A percentile compares a stretch with the other conserved stretches of the same genome.
phyloP scores from a whole-genome alignment of 2,113 vertebrate species.

The Helogale parvula region DNA sequence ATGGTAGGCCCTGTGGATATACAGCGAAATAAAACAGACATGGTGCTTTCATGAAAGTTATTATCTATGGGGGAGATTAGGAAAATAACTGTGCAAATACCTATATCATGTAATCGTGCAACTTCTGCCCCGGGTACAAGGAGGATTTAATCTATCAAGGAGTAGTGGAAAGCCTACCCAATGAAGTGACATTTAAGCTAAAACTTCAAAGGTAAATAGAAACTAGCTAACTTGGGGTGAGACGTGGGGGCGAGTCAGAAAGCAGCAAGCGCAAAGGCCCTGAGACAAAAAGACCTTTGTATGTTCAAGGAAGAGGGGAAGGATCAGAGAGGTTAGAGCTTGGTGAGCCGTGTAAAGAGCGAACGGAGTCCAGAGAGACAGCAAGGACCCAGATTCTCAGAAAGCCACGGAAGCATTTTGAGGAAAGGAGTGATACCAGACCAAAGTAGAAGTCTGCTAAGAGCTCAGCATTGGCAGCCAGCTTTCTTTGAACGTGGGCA shows the following conservation, averaged over 20 bases:
- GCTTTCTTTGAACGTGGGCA: neutral
- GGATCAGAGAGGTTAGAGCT: neutral
- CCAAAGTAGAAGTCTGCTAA: neutral
- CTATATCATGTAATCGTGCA: slow-evolving; percentile 4
- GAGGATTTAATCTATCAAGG: neutral
- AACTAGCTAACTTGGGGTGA: neutral
- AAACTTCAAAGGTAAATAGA: slow-evolving; percentile 14
- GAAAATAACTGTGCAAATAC: slow-evolving; percentile 37
- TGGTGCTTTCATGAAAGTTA: neutral
- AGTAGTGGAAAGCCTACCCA: neutral
- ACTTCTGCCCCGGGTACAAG: neutral
- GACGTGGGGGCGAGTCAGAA: neutral
- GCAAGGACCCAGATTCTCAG: neutral
- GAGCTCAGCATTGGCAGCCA: neutral
- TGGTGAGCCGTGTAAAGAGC: neutral
- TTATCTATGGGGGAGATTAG: neutral
- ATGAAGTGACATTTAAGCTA: neutral
- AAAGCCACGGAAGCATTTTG: neutral
- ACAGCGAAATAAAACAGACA: neutral
- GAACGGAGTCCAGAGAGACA: neutral
- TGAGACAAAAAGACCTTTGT: neutral
- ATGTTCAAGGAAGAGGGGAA: neutral
- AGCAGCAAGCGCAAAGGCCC: neutral
- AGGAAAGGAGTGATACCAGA: neutral
- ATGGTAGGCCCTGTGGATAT: neutral